Percentiles rank a stretch among this genome's conserved stretches.
phyloP scores from a whole-genome alignment of 2,797 vertebrate species.

The Leucoraja ocellata region DNA sequence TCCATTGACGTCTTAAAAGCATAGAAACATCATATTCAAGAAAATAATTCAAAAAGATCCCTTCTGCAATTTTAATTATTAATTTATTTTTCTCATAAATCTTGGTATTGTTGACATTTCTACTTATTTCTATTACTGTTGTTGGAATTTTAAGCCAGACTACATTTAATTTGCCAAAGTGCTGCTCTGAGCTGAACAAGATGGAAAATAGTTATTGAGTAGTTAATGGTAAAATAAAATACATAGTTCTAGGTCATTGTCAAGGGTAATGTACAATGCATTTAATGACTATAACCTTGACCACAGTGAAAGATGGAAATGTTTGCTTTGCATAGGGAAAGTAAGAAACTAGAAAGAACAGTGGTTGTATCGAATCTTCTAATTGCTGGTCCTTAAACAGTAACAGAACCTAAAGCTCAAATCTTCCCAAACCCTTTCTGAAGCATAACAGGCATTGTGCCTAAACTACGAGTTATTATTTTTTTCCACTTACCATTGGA shows the following conservation, averaged over 20 bases:
- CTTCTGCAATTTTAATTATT: background rate
- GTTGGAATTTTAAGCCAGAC: background rate
- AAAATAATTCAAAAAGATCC: slow-evolving; percentile 6
- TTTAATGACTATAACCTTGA: slow-evolving; percentile 11
- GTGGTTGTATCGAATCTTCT: background rate
- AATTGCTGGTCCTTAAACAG: background rate
- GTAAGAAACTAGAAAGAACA: background rate
- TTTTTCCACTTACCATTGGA: background rate
- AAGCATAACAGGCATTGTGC: background rate
- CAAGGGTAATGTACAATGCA: background rate
- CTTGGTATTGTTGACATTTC: background rate
- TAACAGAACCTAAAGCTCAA: background rate
- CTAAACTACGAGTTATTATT: too few species aligned
- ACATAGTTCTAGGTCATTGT: background rate
- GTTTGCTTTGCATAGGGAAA: background rate
- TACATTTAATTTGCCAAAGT: background rate
- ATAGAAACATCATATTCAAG: slow-evolving; percentile 12
- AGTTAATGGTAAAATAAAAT: background rate
- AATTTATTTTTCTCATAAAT: slow-evolving; percentile 8
- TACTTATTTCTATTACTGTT: background rate
- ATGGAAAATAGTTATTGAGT: background rate
- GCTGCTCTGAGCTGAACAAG: background rate
- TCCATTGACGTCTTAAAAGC: background rate
- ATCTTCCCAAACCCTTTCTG: background rate
- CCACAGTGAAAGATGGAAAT: background rate